Conservation (phyloP, 2,113 vertebrate species). For the Neolamprologus falcicula region DNA sequence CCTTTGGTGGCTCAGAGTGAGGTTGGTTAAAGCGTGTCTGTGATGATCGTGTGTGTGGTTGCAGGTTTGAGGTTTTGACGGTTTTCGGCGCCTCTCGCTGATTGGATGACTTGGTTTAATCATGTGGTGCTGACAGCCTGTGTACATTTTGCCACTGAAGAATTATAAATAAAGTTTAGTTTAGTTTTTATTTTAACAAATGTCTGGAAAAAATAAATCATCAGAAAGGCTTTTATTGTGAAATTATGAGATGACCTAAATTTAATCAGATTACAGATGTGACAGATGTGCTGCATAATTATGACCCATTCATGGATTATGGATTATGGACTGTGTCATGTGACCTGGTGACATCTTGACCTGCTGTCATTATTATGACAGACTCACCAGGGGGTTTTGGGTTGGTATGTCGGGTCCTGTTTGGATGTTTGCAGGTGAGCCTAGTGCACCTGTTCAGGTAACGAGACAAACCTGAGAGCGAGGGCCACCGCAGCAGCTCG, state of each 20-base stretch:
- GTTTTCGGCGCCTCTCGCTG: accelerated
- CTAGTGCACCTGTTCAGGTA: not conserved
- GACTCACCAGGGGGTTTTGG: not conserved
- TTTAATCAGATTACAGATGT: not conserved
- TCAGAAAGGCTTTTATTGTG: not conserved
- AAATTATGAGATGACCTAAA: not conserved
- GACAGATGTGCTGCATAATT: not conserved
- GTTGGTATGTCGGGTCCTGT: not conserved
- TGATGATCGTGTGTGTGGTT: not conserved
- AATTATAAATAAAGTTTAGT: not conserved
- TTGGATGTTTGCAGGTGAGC: not conserved
- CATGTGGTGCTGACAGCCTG: not conserved
- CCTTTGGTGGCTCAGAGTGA: not conserved
- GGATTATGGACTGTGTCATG: not conserved
- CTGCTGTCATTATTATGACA: not conserved
- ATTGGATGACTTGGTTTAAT: not conserved
- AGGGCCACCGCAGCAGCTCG: not conserved
- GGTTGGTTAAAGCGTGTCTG: not conserved
- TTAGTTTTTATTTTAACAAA: not conserved
- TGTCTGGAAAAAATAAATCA: not conserved
- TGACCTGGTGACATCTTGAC: not conserved
- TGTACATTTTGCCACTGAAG: not conserved
- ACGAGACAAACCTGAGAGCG: not conserved
- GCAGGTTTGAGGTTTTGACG: not conserved
- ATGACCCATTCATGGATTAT: not conserved